Base-by-base conservation (phyloP, 1,140 invertebrate species). In the Tenebrio molitor region DNA sequence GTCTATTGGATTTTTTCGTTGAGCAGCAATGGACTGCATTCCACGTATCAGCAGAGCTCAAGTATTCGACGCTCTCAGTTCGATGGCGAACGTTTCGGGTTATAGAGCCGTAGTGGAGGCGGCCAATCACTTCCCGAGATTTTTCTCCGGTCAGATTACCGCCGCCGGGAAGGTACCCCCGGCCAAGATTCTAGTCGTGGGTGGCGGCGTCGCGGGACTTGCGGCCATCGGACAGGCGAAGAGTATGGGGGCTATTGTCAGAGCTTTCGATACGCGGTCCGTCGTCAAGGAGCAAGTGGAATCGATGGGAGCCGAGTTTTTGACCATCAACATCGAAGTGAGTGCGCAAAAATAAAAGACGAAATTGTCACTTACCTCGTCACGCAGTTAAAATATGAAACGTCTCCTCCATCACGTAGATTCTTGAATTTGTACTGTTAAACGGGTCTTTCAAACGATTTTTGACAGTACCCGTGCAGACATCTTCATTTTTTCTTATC, bases 81-180 rank as follows among this genome's bases (percentile, higher is more conserved):
- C 95, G 1, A 97, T 97, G 95, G 94, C 94, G 0, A 97, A 97
- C 81, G 93, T 97, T 75, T 91, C 94, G 66, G 95, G 95, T 5
- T 97, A 97, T 81, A 89, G 95, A 75, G 94, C 95, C 3, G 94
- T 97, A 12, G 88, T 97, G 15, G 94, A 96, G 85, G 94, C 95
- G 12, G 92, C 94, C 3, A 94, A 95, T 79, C 88, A 96, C 80
- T 97, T 96, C 84, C 93, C 94, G 17, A 85, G 94, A 74, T 97
- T 97, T 84, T 96, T 97, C 81, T 91, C 93, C 53, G 94, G 94
- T 76, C 92, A 96, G 85, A 95, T 95, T 76, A 95, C 93, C 25
- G 93, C 93, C 3, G 93, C 93, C 36, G 93, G 93, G 6, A 93
- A 93, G 81, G 92, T 95, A 16, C 93, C 93, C 1, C 93, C 94